Conservation (phyloP, 2,113 vertebrate species). For the Cyprinodon variegatus region DNA sequence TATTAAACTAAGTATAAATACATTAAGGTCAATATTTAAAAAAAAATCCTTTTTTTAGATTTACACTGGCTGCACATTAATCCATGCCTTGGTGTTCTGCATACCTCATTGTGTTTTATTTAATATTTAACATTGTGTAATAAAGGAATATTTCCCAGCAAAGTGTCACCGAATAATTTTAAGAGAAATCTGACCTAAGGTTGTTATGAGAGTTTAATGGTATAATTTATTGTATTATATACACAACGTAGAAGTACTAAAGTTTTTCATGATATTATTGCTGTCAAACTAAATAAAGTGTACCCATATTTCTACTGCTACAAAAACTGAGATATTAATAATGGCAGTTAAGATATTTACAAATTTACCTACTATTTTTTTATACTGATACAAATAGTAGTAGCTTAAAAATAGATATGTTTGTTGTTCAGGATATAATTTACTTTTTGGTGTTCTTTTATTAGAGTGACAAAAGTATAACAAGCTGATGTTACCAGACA, state of each 20-base stretch:
- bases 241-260: no score
- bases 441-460: not conserved
- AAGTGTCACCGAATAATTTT: not conserved
- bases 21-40: not conserved
- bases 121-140: not conserved
- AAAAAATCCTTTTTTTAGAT: no score
- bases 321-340: no score
- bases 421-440: not conserved
- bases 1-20: not conserved
- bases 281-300: no score
- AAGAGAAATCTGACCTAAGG: not conserved
- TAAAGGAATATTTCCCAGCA: not conserved
- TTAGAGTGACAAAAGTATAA: not conserved
- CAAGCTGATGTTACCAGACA: no score
- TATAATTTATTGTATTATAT: no score
- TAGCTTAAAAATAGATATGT: no score
- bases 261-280: no score
- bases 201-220: no score
- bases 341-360: not conserved
- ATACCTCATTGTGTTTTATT: not conserved
- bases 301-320: no score
- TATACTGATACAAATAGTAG: no score
- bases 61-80: no score
- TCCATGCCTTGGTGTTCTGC: not conserved
- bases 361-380: not conserved